A percentile compares a stretch with the other conserved stretches of the same genome.
Conservation (phyloP, 2,113 vertebrate genomes). For the Cavia porcellus region DNA sequence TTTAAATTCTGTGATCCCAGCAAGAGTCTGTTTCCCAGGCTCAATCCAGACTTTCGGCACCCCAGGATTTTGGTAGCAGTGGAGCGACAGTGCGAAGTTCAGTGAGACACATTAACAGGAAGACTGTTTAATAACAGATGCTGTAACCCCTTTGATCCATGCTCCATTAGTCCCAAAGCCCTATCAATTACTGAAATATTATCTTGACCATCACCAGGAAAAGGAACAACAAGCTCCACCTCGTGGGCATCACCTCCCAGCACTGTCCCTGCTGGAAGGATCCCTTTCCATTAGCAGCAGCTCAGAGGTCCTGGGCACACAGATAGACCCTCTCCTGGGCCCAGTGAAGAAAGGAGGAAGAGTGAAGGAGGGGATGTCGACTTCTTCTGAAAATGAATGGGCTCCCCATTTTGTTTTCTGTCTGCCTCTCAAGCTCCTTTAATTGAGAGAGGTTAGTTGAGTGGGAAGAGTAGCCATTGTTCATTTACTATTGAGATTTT, state of each 20-base stretch:
- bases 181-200: conserved; percentile 84
- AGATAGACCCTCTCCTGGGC: conserved; percentile 15
- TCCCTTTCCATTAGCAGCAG: conserved; percentile 70
- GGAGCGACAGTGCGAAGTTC: not conserved
- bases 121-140: conserved; percentile 68
- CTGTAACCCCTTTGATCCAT: conserved; percentile 79
- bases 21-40: not conserved
- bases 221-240: conserved; percentile 82
- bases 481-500: not conserved
- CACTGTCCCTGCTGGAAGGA: conserved; percentile 60
- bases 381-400: not conserved
- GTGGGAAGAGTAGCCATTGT: not conserved
- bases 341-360: conserved; percentile 49
- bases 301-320: conserved; percentile 63
- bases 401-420: not conserved
- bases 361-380: not conserved
- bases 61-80: not conserved
- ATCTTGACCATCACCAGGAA: conserved; percentile 84
- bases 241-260: conserved; percentile 59
- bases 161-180: conserved; percentile 86
- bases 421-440: not conserved
- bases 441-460: not conserved
- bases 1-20: conserved; percentile 4
- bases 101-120: not conserved
- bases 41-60: not conserved